Evolutionary conservation across 1,140 invertebrate species (phyloP), one percentile per base, ranked within the genome.

Genomic region (Drosophila gunungcola): DNA sequence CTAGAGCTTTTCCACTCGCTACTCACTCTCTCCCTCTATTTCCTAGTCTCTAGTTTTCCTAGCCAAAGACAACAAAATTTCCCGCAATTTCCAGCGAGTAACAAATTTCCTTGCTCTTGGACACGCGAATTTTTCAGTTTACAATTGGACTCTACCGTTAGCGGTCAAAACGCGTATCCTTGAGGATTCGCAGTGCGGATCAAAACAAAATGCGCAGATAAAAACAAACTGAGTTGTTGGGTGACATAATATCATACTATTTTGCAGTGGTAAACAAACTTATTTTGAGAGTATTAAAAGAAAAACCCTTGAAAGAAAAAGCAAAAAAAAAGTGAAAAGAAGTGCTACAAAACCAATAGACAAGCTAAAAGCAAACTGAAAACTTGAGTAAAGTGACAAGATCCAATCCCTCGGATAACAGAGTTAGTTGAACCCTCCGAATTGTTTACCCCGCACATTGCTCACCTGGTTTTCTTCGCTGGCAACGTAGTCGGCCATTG

Each of bases 401-500:
- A 34, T 62, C 56, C 21, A 38, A 38, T 13, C 12, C 25, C 56
- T 43, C 61, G 60, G 60, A 63, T 63, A 63, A 25, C 38, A 39
- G 32, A 43, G 16, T 52, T 65, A 68, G 61, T 65, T 68, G 51
- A 64, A 32, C 16, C 21, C 38, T 12, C 32, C 25, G 32, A 52
- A 16, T 68, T 53, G 52, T 43, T 46, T 48, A 13, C 38, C 46
- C 60, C 49, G 38, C 43, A 21, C 57, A 58, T 54, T 38, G 41
- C 46, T 41, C 70, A 75, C 46, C 60, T 60, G 29, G 65, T 78
- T 72, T 54, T 51, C 60, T 75, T 73, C 70, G 76, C 65, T 77
- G 52, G 73, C 68, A 68, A 72, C 78, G 85, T 90, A 64, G 80
- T 90, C 90, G 92, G 92, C 92, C 91, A 91, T 79, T 92, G 72